These are phyloP conservation scores for Andrena minutula DNA, from an alignment of 2,888 invertebrate species.

Conservation along the genomic window DNA sequence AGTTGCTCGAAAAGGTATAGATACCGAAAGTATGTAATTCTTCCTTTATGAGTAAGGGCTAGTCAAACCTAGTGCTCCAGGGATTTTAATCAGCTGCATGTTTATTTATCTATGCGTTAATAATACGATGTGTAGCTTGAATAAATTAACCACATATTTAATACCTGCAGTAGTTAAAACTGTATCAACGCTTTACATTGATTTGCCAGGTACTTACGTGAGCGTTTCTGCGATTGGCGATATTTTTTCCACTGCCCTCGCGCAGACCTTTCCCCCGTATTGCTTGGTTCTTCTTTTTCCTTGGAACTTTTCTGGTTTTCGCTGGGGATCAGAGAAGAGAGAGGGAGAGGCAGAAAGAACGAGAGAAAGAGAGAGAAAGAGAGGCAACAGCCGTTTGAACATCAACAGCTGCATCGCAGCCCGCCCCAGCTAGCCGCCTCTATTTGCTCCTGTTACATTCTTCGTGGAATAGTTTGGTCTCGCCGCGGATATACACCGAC, in stretches of 20 bases:
- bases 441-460: constrained; percentile 83
- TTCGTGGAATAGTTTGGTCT: constrained; percentile 79
- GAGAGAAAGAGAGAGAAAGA: constrained; percentile 21
- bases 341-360: background rate
- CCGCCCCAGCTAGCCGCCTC: constrained; percentile 72
- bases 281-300: constrained; percentile 16
- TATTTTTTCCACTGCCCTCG: constrained; percentile 20
- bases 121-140: too few relatives aligned
- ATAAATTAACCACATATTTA: background rate
- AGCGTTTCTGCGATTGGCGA: background rate
- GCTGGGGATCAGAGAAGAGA: constrained; percentile 16
- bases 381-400: constrained; percentile 70
- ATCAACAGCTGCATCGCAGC: constrained; percentile 82
- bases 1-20: too few relatives aligned
- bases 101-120: too few relatives aligned
- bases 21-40: too few relatives aligned
- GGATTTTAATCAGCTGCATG: too few relatives aligned
- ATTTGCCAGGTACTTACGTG: constrained; percentile 9
- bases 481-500: constrained; percentile 72
- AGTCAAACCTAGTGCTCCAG: too few relatives aligned
- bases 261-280: constrained; percentile 15
- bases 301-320: constrained; percentile 53
- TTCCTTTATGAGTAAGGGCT: too few relatives aligned
- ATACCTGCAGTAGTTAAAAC: background rate
- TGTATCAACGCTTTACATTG: background rate